Percentiles rank a stretch among this genome's conserved stretches.
These are phyloP conservation scores for Erynnis tages DNA, from an alignment of 2,888 invertebrate species.

Conservation along the genomic window DNA sequence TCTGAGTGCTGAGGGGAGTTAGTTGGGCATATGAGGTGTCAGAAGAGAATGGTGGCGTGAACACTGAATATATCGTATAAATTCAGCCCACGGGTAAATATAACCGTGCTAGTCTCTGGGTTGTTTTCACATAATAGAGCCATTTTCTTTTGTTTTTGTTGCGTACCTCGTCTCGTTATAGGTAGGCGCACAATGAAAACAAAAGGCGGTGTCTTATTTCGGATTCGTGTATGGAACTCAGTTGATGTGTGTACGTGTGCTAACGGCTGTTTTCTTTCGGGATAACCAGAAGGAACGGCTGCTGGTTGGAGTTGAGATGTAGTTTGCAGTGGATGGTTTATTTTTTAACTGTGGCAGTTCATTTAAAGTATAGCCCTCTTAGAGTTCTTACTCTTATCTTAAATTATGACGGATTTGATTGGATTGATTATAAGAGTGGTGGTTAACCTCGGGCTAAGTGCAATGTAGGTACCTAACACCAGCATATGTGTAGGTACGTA, in stretches of 20 bases:
- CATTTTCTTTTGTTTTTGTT: constrained; percentile 81
- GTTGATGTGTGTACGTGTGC: constrained; percentile 31
- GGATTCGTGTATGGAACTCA: constrained; percentile 50
- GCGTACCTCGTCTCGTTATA: constrained; percentile 70
- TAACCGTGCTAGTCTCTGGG: constrained; percentile 75
- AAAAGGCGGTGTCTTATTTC: constrained; percentile 75
- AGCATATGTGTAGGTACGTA: too few relatives aligned
- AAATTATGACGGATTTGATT: too few relatives aligned
- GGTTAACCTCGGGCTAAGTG: too few relatives aligned
- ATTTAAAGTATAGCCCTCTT: too few relatives aligned
- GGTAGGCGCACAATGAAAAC: constrained; percentile 77
- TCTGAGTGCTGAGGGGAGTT: constrained; percentile 26
- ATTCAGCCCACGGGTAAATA: constrained; percentile 79
- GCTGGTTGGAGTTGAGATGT: background rate
- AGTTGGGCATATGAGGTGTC: constrained; percentile 44
- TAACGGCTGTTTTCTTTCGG: background rate
- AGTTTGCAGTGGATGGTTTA: too few relatives aligned
- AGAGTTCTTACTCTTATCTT: too few relatives aligned
- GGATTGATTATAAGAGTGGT: too few relatives aligned
- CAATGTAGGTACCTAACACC: too few relatives aligned
- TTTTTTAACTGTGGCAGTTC: too few relatives aligned
- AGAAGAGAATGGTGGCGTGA: constrained; percentile 50
- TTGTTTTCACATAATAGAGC: constrained; percentile 82
- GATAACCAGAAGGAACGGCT: background rate
- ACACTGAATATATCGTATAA: constrained; percentile 77